Conservation (phyloP, 1,140 invertebrate genomes). For the Cyphomyrmex costatus region DNA sequence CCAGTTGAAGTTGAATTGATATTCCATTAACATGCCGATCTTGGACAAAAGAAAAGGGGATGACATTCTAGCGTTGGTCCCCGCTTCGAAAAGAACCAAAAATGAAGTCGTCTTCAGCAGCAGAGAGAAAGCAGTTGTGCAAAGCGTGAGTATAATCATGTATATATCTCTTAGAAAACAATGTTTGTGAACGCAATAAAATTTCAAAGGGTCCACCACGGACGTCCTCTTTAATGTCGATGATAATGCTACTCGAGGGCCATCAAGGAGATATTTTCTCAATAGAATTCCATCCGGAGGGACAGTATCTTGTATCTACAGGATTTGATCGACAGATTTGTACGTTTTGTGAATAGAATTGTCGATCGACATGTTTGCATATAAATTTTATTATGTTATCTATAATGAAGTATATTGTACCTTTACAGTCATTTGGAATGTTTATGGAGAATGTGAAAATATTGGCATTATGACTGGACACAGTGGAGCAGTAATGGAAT, state of each 20-base stretch:
- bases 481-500: constrained; percentile 98
- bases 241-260: constrained; percentile 98
- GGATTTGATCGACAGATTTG: constrained; percentile 99
- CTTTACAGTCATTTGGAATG: constrained; percentile 97
- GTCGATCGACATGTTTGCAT: neutral
- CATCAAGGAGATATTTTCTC: constrained; percentile 99
- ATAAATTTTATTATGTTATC: neutral
- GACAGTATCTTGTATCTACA: constrained; percentile 96
- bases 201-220: constrained; percentile 89
- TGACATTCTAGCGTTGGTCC: constrained; percentile 90
- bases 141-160: constrained; percentile 86
- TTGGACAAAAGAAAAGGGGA: constrained; percentile 90
- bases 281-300: constrained; percentile 98
- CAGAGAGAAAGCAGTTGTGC: constrained; percentile 90
- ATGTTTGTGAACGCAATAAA: neutral
- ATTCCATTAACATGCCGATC: constrained; percentile 82
- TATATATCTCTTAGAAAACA: neutral
- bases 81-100: constrained; percentile 89
- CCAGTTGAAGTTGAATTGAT: constrained; percentile 10
- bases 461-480: constrained; percentile 97
- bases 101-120: constrained; percentile 90
- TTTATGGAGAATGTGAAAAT: constrained; percentile 99
- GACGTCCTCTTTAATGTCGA: constrained; percentile 95
- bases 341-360: constrained; percentile 82
- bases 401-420: constrained; percentile 3